phyloP scores from a whole-genome alignment of 2,888 invertebrate species.

The Nebria salina region DNA sequence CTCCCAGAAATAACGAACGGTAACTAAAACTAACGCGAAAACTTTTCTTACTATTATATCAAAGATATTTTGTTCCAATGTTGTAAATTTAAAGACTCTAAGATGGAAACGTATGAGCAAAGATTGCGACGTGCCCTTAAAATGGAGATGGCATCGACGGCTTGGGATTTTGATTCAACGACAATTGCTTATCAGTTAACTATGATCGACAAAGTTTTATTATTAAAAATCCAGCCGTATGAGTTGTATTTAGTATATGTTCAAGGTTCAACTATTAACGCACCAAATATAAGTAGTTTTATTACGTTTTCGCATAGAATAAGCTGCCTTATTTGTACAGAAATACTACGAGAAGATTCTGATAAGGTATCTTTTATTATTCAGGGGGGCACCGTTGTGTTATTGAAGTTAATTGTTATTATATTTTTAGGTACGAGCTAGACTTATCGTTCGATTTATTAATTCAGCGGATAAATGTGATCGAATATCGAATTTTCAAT shows the following conservation, averaged over 20 bases:
- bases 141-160: conserved; percentile 60
- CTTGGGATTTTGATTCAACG: conserved; percentile 67
- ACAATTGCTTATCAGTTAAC: conserved; percentile 66
- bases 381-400: neutral
- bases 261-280: conserved; percentile 63
- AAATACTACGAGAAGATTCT: conserved; percentile 61
- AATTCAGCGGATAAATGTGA: conserved; percentile 67
- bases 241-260: conserved; percentile 63
- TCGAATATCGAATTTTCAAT: conserved; percentile 65
- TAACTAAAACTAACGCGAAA: neutral
- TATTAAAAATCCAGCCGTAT: conserved; percentile 62
- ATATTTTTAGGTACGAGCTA: conserved; percentile 61
- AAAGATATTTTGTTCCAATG: neutral
- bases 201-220: conserved; percentile 66
- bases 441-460: conserved; percentile 65
- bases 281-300: conserved; percentile 65
- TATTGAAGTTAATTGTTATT: neutral
- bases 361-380: conserved; percentile 55
- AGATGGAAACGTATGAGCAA: conserved; percentile 56
- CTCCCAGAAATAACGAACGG: conserved; percentile 5
- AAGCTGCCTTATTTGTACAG: conserved; percentile 64
- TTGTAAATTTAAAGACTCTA: conserved; percentile 24
- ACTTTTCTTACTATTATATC: neutral
- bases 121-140: conserved; percentile 60
- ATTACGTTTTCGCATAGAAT: conserved; percentile 67